Conservation (phyloP, 2,113 vertebrate species). For the Cygnus atratus region DNA sequence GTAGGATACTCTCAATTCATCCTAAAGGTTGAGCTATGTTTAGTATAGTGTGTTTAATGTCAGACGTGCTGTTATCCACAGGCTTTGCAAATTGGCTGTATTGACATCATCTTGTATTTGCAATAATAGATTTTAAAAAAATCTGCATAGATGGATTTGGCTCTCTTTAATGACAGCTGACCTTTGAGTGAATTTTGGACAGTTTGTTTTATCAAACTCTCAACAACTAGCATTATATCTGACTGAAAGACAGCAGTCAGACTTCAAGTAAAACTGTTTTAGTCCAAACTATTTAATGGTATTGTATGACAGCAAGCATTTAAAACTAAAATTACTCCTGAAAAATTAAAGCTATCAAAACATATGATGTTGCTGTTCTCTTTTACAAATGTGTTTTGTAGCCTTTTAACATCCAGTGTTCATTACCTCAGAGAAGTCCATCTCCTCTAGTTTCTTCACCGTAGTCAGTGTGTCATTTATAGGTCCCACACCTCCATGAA, state of each 20-base stretch:
- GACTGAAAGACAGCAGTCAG: not conserved
- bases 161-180: not conserved
- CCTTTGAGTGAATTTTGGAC: conserved; percentile 20
- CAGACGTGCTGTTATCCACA: not conserved
- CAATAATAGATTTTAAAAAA: conserved; percentile 27
- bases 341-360: not conserved
- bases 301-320: not conserved
- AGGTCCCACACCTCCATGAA: not conserved
- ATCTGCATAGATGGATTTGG: not conserved
- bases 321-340: not conserved
- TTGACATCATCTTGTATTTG: conserved; percentile 35
- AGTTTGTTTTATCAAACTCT: conserved; percentile 11
- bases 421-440: not conserved
- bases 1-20: not conserved
- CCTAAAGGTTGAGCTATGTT: not conserved
- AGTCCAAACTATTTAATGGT: not conserved
- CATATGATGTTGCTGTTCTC: not conserved
- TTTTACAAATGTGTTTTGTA: not conserved
- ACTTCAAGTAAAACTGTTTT: not conserved
- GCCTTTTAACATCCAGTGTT: not conserved
- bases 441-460: not conserved
- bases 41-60: not conserved
- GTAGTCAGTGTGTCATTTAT: not conserved
- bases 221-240: not conserved
- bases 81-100: not conserved